Evolutionary conservation across 2,888 invertebrate genomes (phyloP).

Genomic region (Catocala nupta): DNA sequence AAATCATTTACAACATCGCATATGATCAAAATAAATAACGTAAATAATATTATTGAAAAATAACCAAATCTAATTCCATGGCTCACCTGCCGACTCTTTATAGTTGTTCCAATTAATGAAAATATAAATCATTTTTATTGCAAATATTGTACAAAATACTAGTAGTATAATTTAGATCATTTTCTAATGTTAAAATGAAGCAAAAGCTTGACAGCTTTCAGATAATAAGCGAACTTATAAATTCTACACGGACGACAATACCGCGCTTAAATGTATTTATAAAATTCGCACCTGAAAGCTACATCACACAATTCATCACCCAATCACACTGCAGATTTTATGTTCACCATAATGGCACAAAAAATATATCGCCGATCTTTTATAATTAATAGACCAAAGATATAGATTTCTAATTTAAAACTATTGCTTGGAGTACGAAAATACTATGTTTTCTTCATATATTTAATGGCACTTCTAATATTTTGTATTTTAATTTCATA

Average conservation of each 20-base stretch:
- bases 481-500: conserved; percentile 56
- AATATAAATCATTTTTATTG: neutral
- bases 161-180: neutral
- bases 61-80: neutral
- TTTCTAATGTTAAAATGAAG: conserved; percentile 22
- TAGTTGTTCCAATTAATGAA: neutral
- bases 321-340: conserved; percentile 14
- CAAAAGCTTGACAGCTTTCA: conserved; percentile 11
- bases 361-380: conserved; percentile 55
- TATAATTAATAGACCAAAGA: conserved; percentile 36
- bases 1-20: neutral
- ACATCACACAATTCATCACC: conserved; percentile 16
- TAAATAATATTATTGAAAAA: neutral
- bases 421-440: conserved; percentile 79
- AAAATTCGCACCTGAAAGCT: conserved; percentile 8
- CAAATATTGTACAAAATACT: neutral
- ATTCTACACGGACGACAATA: conserved; percentile 9
- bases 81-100: neutral
- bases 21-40: neutral
- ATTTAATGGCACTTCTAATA: conserved; percentile 82
- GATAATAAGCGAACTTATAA: conserved; percentile 1
- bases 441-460: conserved; percentile 70
- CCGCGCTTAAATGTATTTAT: conserved; percentile 5
- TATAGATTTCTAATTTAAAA: conserved; percentile 46
- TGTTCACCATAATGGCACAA: conserved; percentile 51